Base-by-base conservation (phyloP, 2,797 vertebrate genomes). In the Kryptopterus vitreolus region DNA sequence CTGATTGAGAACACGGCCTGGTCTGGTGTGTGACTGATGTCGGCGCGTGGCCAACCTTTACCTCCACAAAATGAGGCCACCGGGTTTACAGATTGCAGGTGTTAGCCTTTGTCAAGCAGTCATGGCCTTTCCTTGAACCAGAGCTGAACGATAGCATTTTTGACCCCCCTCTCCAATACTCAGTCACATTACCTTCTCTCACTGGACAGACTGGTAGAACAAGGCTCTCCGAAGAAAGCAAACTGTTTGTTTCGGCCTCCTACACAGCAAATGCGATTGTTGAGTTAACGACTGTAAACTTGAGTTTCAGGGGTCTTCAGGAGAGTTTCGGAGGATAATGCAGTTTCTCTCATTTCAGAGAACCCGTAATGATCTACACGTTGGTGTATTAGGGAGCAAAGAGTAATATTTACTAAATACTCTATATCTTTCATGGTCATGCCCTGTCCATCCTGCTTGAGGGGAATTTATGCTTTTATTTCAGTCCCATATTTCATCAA, bases 61-160 rank as follows among this genome's bases (percentile, higher is more conserved):
- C 91, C 92, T 90, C 82, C 77, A 84, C 90, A 91, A 93, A 93
- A 93, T 94, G 92, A 91, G 93, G 91, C 90, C 89, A 89, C 81
- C 83, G 84, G n/a, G 89, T 90, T 91, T 89, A 87, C 84, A 89
- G 90, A 92, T 92, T 92, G 90, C 91, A 90, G 91, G 89, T 91
- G 90, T 91, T 92, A 90, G 88, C 87, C 89, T 86, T 89, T 48
- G 87, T 85, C 78, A 77, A 89, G 88, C 85, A 88, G 86, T 83
- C 85, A 81, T 83, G 83, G 87, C 88, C 87, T 87, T 75, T 89
- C 85, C 66, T 63, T 24, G 82, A 88, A 88, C 88, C 87, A 88
- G 82, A 87, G 87, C 86, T 89, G 88, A 89, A 86, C 87, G 90
- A 89, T 87, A 91, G 86, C 89, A 90, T 90, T 92, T 90, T 88